Evolutionary conservation across 2,888 invertebrate genomes (phyloP).

Genomic region (Ophion costatus): DNA sequence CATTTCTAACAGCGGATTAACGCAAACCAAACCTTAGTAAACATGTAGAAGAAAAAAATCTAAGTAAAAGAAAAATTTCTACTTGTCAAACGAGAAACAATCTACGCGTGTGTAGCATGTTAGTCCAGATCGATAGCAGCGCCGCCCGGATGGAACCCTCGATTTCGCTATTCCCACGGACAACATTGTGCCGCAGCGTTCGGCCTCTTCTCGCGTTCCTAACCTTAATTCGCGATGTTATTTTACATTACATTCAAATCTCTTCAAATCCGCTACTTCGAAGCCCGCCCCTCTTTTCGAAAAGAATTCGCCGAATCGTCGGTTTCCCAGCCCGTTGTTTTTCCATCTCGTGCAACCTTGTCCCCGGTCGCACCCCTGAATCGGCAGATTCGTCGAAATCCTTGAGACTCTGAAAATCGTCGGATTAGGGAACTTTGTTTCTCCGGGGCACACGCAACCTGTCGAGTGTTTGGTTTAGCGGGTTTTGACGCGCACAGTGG

Average conservation of each 20-base stretch:
- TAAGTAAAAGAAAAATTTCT: too few species aligned
- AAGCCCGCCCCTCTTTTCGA: conserved; percentile 9
- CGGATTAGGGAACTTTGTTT: conserved; percentile 69
- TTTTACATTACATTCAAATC: neutral
- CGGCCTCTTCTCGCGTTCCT: too few species aligned
- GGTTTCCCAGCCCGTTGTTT: neutral
- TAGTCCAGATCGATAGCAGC: too few species aligned
- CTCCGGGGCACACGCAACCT: conserved; percentile 75
- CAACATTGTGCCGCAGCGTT: too few species aligned
- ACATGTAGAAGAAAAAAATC: too few species aligned
- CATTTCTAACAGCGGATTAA: too few species aligned
- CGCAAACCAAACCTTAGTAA: too few species aligned
- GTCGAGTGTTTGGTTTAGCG: conserved; percentile 79
- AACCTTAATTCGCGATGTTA: too few species aligned
- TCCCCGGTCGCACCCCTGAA: neutral
- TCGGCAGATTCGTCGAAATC: neutral
- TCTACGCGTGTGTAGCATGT: too few species aligned
- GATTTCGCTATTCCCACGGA: too few species aligned
- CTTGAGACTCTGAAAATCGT: conserved; percentile 8
- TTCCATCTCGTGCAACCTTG: neutral
- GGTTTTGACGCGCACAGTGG: conserved; percentile 19
- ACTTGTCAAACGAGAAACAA: too few species aligned
- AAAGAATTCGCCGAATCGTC: conserved; percentile 11
- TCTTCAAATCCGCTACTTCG: neutral
- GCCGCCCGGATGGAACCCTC: too few species aligned